These are phyloP conservation scores for Rhodinocichla rosea DNA, from an alignment of 2,113 vertebrate genomes.

Conservation along the genomic window DNA sequence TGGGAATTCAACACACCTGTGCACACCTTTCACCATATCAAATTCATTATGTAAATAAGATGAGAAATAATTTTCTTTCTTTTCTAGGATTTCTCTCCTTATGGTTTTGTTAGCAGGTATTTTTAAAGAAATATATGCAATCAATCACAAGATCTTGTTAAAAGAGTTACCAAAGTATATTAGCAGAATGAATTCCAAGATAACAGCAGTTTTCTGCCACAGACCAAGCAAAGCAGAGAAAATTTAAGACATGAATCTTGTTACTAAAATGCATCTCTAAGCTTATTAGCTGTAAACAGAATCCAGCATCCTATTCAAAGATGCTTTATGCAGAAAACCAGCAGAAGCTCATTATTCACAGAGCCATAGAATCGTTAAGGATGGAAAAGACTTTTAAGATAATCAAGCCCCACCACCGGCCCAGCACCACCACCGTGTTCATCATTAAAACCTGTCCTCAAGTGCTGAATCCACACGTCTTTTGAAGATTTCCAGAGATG, in stretches of 20 bases:
- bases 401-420: background rate
- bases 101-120: background rate
- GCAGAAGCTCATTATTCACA: background rate
- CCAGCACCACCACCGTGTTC: background rate
- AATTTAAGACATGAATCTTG: background rate
- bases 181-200: background rate
- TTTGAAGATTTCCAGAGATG: background rate
- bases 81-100: background rate
- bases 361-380: background rate
- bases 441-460: background rate
- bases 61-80: background rate
- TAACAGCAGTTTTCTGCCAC: background rate
- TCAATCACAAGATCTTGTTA: background rate
- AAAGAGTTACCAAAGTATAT: background rate
- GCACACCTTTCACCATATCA: background rate
- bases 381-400: background rate
- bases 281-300: background rate
- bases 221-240: background rate
- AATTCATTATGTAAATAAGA: background rate
- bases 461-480: rapidly evolving
- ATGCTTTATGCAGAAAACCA: background rate
- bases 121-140: background rate
- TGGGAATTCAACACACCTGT: background rate
- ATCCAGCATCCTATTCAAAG: background rate
- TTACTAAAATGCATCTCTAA: background rate